These are phyloP conservation scores for Anarsia innoxiella DNA, from an alignment of 2,888 invertebrate genomes.

Conservation along the genomic window DNA sequence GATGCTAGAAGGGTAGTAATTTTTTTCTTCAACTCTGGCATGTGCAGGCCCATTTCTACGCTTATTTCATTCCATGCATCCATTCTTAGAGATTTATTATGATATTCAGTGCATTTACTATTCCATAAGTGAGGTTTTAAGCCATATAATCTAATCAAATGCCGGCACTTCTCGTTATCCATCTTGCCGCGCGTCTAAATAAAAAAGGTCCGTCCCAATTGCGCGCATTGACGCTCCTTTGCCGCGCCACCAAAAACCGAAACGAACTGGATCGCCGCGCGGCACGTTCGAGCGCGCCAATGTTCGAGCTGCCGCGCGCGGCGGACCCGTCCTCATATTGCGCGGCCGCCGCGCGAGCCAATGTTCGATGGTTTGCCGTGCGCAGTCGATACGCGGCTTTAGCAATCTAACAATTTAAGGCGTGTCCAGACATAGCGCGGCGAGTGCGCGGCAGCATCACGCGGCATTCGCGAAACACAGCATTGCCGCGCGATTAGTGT, in stretches of 20 bases:
- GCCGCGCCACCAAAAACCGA: too few species aligned
- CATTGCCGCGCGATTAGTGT: neutral
- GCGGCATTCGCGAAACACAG: neutral
- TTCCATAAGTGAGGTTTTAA: constrained; percentile 11
- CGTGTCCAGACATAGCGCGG: constrained; percentile 14
- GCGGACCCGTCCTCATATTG: too few species aligned
- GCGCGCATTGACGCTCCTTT: constrained; percentile 12
- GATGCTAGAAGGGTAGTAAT: constrained; percentile 11
- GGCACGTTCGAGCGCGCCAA: constrained; percentile 11
- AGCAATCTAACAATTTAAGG: constrained; percentile 11
- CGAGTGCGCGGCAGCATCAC: neutral
- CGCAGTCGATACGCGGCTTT: constrained; percentile 13
- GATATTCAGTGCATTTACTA: constrained; percentile 14
- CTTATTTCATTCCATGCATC: constrained; percentile 10
- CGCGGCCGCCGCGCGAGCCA: too few species aligned
- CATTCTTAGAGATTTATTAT: constrained; percentile 9
- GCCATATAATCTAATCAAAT: constrained; percentile 9
- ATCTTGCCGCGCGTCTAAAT: constrained; percentile 10
- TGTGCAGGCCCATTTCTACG: constrained; percentile 3
- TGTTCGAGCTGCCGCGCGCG: constrained; percentile 12
- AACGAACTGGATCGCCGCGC: too few species aligned
- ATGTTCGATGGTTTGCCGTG: too few species aligned
- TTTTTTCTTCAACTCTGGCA: constrained; percentile 9
- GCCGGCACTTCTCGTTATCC: constrained; percentile 6
- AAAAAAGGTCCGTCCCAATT: constrained; percentile 12